Conservation (phyloP, 2,797 vertebrate genomes). For the Sarcoramphus papa region DNA sequence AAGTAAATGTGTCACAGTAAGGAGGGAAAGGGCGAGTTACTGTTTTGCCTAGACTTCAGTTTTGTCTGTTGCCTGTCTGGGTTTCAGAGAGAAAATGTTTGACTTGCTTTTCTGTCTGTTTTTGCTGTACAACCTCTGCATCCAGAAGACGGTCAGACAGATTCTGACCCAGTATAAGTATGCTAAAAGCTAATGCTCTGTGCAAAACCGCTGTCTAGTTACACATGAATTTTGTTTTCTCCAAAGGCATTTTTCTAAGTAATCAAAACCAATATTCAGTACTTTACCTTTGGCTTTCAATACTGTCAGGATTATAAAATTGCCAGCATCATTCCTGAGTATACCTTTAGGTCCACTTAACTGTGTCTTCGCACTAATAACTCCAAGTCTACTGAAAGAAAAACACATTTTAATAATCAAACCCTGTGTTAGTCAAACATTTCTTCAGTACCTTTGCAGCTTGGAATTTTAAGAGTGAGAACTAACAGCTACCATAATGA, state of each 20-base stretch:
- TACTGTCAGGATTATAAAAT: neutral
- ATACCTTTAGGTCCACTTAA: neutral
- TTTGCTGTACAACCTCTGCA: neutral
- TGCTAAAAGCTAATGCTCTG: neutral
- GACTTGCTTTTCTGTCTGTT: neutral
- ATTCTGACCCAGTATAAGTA: neutral
- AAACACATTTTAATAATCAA: neutral
- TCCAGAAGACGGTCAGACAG: neutral
- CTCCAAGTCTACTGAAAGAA: neutral
- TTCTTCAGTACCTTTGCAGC: neutral
- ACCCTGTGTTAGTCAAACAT: neutral
- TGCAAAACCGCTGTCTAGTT: neutral
- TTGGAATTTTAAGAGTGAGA: neutral
- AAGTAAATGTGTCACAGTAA: neutral
- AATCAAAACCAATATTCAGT: neutral
- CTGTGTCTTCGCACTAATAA: neutral
- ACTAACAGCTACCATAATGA: neutral
- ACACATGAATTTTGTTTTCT: neutral
- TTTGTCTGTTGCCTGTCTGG: neutral
- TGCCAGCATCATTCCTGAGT: neutral
- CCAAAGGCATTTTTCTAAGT: neutral
- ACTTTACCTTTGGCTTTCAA: neutral
- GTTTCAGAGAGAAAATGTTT: neutral
- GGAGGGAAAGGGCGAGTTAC: neutral
- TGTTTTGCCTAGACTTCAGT: neutral